phyloP scores from a whole-genome alignment of 2,888 invertebrate species.

The Troides aeacus region DNA sequence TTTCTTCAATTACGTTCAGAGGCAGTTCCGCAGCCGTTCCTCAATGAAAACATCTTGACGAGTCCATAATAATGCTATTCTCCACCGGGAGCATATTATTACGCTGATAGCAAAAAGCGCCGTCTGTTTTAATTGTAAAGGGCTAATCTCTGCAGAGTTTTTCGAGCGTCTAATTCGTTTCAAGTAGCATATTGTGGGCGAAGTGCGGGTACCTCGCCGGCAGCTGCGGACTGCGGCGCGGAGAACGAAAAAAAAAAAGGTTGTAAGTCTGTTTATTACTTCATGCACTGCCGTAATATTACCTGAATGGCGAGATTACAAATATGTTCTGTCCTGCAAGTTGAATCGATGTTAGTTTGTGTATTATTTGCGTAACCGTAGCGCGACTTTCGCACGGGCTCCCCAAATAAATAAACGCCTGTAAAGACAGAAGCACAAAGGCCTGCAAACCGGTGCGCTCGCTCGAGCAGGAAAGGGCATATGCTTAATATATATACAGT shows the following conservation, averaged over 20 bases:
- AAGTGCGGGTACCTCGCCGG: constrained; percentile 18
- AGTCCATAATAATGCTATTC: constrained; percentile 43
- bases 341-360: constrained; percentile 12
- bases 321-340: background rate
- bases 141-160: constrained; percentile 57
- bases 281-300: constrained; percentile 5
- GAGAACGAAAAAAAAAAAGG: constrained; percentile 41
- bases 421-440: constrained; percentile 54
- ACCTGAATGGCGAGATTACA: background rate
- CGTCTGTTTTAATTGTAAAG: constrained; percentile 62
- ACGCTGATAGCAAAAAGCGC: constrained; percentile 48
- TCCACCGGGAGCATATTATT: constrained; percentile 48
- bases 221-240: constrained; percentile 35
- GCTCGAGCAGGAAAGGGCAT: constrained; percentile 73
- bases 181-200: constrained; percentile 59
- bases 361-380: constrained; percentile 20
- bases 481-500: constrained; percentile 79
- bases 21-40: constrained; percentile 40
- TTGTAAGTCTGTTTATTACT: constrained; percentile 41
- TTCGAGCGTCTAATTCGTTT: constrained; percentile 67
- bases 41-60: constrained; percentile 51
- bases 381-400: constrained; percentile 40
- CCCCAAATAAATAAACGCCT: constrained; percentile 46
- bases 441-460: constrained; percentile 60
- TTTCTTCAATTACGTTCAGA: constrained; percentile 31